Base-by-base conservation (phyloP, 1,140 invertebrate genomes). In the Sinella curviseta region DNA sequence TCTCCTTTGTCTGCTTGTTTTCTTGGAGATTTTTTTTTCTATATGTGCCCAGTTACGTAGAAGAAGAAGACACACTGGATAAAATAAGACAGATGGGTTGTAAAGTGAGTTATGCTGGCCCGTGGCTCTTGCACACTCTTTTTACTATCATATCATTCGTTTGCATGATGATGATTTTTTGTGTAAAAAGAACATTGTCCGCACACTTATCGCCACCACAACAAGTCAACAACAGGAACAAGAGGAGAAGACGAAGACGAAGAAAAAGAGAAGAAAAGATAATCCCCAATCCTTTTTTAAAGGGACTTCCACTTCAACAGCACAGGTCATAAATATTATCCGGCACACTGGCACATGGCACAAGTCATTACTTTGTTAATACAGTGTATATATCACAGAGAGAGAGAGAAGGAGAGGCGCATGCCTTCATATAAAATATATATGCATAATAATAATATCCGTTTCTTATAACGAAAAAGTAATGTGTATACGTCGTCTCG, bases 271-370 rank as follows among this genome's bases (percentile, higher is more conserved):
- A n/a, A n/a, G n/a, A n/a, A n/a, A n/a, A n/a, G n/a, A n/a, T n/a
- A n/a, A n/a, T n/a, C n/a, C n/a, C n/a, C n/a, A n/a, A n/a, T n/a
- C n/a, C n/a, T n/a, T n/a, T n/a, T n/a, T n/a, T n/a, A n/a, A n/a
- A n/a, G n/a, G n/a, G n/a, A n/a, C n/a, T n/a, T n/a, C n/a, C n/a
- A n/a, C n/a, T n/a, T 65, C 39, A 12, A 12, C 20, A 12, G 39
- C 20, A 20, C 39, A 48, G 65, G 65, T n/a, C 65, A 70, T 70
- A 70, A 70, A 70, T 70, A 70, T 48, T 48, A 48, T 48, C 39
- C 20, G 20, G 39, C 20, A 48, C 39, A 48, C n/a, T n/a, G 39
- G 20, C 65, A 70, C 65, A 70, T 70, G 65, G 65, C 24, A 24
- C 26, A 70, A 8, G 65, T 33, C 65, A 70, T 70, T 70, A 33